phyloP scores from a whole-genome alignment of 2,113 vertebrate species.

The Eurypyga helias region DNA sequence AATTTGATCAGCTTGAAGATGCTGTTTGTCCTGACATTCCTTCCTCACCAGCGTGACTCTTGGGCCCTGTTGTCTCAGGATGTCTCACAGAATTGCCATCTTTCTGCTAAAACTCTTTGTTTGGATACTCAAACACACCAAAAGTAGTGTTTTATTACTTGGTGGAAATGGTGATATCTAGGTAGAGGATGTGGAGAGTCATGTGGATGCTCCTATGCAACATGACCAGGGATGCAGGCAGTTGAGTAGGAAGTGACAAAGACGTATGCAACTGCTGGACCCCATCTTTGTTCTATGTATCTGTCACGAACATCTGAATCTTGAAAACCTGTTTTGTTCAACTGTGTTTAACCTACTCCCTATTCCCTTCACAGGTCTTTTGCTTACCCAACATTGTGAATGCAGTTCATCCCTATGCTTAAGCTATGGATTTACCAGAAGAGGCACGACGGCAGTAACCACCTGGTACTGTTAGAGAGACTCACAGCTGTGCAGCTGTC shows the following conservation, averaged over 20 bases:
- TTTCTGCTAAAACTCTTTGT: background rate
- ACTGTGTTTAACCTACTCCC: background rate
- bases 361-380: background rate
- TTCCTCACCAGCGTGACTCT: constrained; percentile 45
- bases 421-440: background rate
- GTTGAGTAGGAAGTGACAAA: background rate
- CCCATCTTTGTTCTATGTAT: background rate
- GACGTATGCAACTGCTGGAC: background rate
- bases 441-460: background rate
- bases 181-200: background rate
- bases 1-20: constrained; percentile 54
- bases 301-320: background rate
- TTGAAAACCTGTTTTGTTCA: background rate
- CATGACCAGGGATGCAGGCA: fast-evolving
- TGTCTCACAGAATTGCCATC: background rate
- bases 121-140: background rate
- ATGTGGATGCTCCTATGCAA: background rate
- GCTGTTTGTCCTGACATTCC: constrained; percentile 51
- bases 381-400: background rate
- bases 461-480: background rate
- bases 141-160: background rate
- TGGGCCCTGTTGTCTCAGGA: background rate
- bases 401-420: background rate
- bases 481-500: background rate
- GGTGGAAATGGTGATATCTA: fast-evolving